A percentile compares a stretch with the other conserved stretches of the same genome.
Conservation (phyloP, 2,797 vertebrate genomes). For the Tolypeutes matacus region DNA sequence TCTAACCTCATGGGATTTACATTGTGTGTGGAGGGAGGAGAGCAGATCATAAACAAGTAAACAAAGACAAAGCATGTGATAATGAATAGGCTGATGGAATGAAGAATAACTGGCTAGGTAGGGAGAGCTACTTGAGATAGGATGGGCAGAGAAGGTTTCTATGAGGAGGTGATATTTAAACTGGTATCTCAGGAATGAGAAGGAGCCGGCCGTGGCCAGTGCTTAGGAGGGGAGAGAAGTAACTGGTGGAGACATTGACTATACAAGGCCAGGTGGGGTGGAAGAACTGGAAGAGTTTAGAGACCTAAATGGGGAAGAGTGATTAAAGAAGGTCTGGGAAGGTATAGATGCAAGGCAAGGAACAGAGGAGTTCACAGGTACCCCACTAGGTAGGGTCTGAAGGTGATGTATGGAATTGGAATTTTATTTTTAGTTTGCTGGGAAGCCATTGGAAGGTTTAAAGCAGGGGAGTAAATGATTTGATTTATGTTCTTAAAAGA, state of each 20-base stretch:
- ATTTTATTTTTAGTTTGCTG: not conserved
- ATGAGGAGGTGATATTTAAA: not conserved
- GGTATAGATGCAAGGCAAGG: not conserved
- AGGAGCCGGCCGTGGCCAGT: not conserved
- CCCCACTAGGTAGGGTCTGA: not conserved
- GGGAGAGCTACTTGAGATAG: not conserved
- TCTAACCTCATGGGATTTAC: not conserved
- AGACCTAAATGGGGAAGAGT: not conserved
- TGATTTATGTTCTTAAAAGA: not conserved
- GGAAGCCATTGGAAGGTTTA: not conserved
- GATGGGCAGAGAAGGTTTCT: not conserved
- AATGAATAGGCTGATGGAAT: not conserved
- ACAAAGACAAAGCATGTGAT: not conserved
- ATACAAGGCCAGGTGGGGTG: not conserved
- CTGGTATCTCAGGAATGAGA: slow-evolving; percentile 6
- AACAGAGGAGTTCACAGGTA: not conserved
- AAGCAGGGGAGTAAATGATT: not conserved
- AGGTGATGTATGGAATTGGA: not conserved
- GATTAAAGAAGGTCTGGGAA: not conserved
- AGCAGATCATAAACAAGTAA: not conserved
- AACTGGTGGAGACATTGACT: not conserved
- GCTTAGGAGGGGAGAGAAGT: not conserved
- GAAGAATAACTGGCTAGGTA: not conserved
- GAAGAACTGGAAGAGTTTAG: not conserved
- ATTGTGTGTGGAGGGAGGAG: not conserved